Evolutionary conservation across 2,888 invertebrate species (phyloP), one percentile per base, ranked within the genome.

Genomic region (Callyntrura guangdongensis): DNA sequence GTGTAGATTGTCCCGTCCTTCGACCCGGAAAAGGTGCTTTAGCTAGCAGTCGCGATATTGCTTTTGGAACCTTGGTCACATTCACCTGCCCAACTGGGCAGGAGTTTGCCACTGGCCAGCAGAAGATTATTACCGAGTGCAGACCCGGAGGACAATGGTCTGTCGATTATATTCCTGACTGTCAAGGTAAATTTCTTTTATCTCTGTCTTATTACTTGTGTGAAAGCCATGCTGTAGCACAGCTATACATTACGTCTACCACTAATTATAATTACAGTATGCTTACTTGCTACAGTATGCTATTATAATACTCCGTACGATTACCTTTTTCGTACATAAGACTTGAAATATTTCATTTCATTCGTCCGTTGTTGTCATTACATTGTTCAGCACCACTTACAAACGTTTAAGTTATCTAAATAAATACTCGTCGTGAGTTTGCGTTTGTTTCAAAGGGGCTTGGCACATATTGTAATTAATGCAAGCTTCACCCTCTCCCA

Each of bases 41-140:
- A 94, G 98, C 98, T 53, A 98, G 98, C 49, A 98, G 97, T 95
- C 96, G 98, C 94, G 98, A 98, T 95, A 98, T 98, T 74, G 97
- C 98, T 77, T 98, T 98, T 95, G 98, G 98, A 94, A 98, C 98
- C 87, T 96, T 96, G 90, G 97, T 98, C 79, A 97, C 97, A 86
- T 98, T 98, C 95, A 97, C 97, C n/a, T 99, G 98, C 95, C 98
- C 98, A 4, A 96, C 97, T 94, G 98, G 98, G 47, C 98, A 98
- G 95, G 98, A 98, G 95, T 98, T 99, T 95, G 98, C 98, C 67
- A 98, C 98, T 85, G 98, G 98, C 92, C 97, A 97, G 95, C 96
- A 97, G 89, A 96, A 97, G 94, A 97, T 99, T 92, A 97, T 97
- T 14, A 98, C 98, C 1, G 97, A 97, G 95, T 99, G 98, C 95